Evolutionary conservation across 2,888 invertebrate species (phyloP), one percentile per base, ranked within the genome.

Genomic region (Hanleya hanleyi): DNA sequence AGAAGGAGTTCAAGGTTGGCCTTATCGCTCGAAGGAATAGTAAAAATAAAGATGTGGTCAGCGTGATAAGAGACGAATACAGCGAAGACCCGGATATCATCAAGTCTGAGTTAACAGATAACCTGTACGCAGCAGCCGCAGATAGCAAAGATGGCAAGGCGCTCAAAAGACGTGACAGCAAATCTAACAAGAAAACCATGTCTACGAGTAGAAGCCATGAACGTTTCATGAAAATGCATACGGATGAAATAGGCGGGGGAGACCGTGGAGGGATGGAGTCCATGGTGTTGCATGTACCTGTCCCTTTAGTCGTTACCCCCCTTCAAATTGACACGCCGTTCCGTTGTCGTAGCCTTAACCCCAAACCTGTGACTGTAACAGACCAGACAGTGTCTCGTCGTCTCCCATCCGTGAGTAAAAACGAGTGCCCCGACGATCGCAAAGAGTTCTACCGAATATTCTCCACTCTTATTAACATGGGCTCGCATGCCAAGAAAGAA

Each of bases 401-500:
- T 9, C 74, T 67, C 37, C 67, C 73, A 65, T 81, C 78, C 7
- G 66, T 73, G 29, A 47, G 68, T 41, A 78, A 77, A 70, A 67
- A 77, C 6, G 81, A 82, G 22, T 86, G 86, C 75, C 84, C 88
- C 0, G 72, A 77, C 69, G 88, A 87, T 7, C 77, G 89, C 69
- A 73, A 82, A 33, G 80, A 78, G 12, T 90, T 90, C 76, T 83
- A 84, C 66, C 81, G 94, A 86, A 94, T 94, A 0, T 94, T 95
- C 90, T 94, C 94, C 82, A 92, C 94, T 91, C 92, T 95, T 70
- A 94, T 95, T 84, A 94, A 94, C 84, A 93, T 95, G 84, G 91
- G 91, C n/a, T 90, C 90, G 67, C 81, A 87, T 38, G 90, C 90
- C 0, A 86, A 85, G 69, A 87, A 88, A 75, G 84, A 86, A 57